phyloP scores from a whole-genome alignment of 1,140 invertebrate species.

The Drosophila trapezifrons region DNA sequence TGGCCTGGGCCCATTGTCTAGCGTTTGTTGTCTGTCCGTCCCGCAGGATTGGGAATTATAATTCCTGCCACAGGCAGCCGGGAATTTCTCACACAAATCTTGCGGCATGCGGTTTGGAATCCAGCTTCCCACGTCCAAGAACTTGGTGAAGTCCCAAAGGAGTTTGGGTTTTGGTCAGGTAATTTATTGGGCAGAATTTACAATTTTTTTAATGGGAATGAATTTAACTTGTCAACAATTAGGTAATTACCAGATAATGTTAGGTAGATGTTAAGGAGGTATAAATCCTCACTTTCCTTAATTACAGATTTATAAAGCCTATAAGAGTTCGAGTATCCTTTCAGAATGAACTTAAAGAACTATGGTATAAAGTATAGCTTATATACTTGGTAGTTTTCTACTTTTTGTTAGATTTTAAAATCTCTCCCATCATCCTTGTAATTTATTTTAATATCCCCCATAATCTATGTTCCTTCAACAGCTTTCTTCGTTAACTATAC shows the following conservation, averaged over 20 bases:
- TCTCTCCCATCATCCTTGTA: no score
- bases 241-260: neutral
- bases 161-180: neutral
- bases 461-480: slow-evolving; percentile 1
- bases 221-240: neutral
- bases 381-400: neutral
- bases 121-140: slow-evolving; percentile 1
- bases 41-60: slow-evolving; percentile 23
- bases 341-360: neutral
- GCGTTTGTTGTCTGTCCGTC: neutral
- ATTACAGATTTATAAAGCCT: no score
- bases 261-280: neutral
- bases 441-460: neutral
- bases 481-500: neutral
- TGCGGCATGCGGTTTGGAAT: slow-evolving; percentile 4
- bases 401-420: neutral
- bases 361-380: neutral
- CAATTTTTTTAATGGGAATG: no score
- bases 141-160: neutral
- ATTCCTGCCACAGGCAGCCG: slow-evolving; percentile 17
- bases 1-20: slow-evolving; percentile 33
- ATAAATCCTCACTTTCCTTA: no score
- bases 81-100: slow-evolving; percentile 28
- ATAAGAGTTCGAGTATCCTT: no score
- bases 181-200: slow-evolving; percentile 1